Evolutionary conservation across 2,888 invertebrate species (phyloP), one percentile per base, ranked within the genome.

Genomic region (Caenorhabditis sp.): DNA sequence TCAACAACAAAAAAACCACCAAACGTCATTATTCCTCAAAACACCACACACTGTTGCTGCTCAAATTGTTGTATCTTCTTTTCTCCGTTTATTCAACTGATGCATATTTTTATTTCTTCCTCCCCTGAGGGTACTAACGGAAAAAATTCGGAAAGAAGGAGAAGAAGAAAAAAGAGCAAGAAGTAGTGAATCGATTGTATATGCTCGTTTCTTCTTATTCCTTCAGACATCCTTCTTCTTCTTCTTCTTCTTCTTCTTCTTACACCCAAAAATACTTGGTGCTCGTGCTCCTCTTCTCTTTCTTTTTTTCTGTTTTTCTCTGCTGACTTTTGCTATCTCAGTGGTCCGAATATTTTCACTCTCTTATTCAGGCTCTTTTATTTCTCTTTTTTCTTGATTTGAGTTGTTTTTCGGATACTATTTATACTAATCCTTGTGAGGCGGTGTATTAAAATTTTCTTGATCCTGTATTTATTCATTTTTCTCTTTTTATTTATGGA

Each of bases 201-300:
- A 43, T 43, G 43, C 43, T 43, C 43, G 43, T 43, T 43, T 43
- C 43, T 43, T 43, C 43, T 43, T 43, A 43, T 43, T 43, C 43
- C 43, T 43, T 43, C 14, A 53, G 53, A 53, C 21, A 53, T 53
- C 19, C 50, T 50, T 50, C 50, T 21, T 53, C 24, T 53, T 23
- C 23, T 53, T 53, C 24, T 53, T 53, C 53, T 53, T 53, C 24
- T 53, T 53, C 53, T 53, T 21, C 21, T 21, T 53, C 53, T 50
- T 50, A 19, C 21, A 53, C 53, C 43, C 43, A 43, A 43, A 43
- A 43, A 43, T 43, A 43, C 43, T 43, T 43, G 43, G 43, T 43
- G 43, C 43, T 43, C 31, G 31, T 31, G 31, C n/a, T 50, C 19
- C 19, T 50, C 50, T 50, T 50, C 19, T 19, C 50, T 19, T 50